Conservation (phyloP, 2,797 vertebrate species). For the Amniataba percoides region DNA sequence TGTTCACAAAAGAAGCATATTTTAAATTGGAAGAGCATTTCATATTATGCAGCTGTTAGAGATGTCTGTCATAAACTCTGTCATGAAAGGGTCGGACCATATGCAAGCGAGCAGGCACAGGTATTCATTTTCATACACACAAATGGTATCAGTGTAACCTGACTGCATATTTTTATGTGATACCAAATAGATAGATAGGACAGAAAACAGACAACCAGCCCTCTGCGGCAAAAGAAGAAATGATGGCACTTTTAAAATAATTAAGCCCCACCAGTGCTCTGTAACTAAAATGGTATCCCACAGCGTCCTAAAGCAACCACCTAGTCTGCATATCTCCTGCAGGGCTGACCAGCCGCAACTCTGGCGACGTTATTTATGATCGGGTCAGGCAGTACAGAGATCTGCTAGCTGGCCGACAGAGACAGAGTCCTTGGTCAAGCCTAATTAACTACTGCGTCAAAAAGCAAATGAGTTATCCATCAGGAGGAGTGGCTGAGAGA, state of each 20-base stretch:
- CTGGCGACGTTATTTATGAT: conserved; percentile 52
- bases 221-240: neutral
- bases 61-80: conserved; percentile 42
- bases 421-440: conserved; percentile 48
- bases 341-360: conserved; percentile 46
- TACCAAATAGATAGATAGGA: neutral
- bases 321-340: conserved; percentile 18
- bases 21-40: conserved; percentile 38
- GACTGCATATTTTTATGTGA: conserved; percentile 33
- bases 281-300: conserved; percentile 14
- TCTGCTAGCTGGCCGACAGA: conserved; percentile 42
- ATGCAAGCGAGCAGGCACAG: conserved; percentile 23
- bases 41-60: conserved; percentile 47
- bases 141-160: conserved; percentile 30
- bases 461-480: conserved; percentile 69
- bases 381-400: conserved; percentile 42
- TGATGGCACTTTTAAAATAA: neutral
- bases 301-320: conserved; percentile 16
- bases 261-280: neutral
- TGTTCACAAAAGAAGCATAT: conserved; percentile 33
- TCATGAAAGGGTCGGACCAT: conserved; percentile 29
- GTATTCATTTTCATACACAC: conserved; percentile 31
- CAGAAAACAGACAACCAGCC: neutral
- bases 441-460: conserved; percentile 69
- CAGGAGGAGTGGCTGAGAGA: conserved; percentile 52